Evolutionary conservation across 2,113 vertebrate species (phyloP).

Genomic region (Clarias batrachus): DNA sequence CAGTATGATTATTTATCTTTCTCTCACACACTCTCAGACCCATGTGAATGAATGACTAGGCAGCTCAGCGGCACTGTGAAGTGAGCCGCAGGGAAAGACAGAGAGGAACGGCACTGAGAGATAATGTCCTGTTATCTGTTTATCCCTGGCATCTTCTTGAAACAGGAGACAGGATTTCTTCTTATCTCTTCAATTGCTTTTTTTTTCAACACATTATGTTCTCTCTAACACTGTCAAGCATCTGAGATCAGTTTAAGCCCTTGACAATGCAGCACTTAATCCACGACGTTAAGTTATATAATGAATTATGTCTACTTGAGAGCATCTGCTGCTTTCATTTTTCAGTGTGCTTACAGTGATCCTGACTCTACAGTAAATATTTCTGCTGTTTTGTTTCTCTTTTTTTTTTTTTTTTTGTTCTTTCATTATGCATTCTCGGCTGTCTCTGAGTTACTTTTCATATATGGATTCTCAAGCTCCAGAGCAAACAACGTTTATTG

Average conservation of each 20-base stretch:
- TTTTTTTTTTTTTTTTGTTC: too few species aligned
- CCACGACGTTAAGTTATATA: constrained; percentile 18
- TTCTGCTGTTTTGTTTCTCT: not conserved
- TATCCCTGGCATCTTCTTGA: constrained; percentile 53
- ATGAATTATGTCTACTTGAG: not conserved
- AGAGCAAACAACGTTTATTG: not conserved
- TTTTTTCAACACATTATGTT: constrained; percentile 45
- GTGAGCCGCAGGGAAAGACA: constrained; percentile 43
- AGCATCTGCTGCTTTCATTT: not conserved
- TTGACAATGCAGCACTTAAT: constrained; percentile 49
- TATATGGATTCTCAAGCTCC: not conserved
- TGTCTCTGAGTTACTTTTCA: not conserved
- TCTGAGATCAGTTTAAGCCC: constrained; percentile 35
- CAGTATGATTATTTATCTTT: too few species aligned
- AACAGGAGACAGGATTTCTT: constrained; percentile 51
- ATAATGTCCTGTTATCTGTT: constrained; percentile 54
- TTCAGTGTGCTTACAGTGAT: not conserved
- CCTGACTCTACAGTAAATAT: not conserved
- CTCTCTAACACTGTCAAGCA: constrained; percentile 44
- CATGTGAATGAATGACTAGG: constrained; percentile 18
- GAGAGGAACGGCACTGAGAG: constrained; percentile 45
- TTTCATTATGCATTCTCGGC: not conserved
- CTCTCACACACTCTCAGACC: constrained; percentile 19
- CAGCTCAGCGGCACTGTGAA: constrained; percentile 33
- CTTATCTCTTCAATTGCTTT: constrained; percentile 52